These are phyloP conservation scores for Cherax destructor DNA, from an alignment of 1,140 invertebrate species.

Conservation along the genomic window DNA sequence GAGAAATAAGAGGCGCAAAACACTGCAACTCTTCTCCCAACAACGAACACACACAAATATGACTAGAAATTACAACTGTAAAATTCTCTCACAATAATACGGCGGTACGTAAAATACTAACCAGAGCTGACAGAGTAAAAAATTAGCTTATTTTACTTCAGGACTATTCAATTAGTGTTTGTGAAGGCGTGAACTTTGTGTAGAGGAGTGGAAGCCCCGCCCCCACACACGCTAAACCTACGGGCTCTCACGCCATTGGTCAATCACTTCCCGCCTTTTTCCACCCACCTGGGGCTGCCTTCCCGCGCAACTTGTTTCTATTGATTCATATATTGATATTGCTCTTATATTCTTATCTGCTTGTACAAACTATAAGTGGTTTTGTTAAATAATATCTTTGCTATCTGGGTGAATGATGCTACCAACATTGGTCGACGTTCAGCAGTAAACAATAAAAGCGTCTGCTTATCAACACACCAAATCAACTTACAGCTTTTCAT, in stretches of 20 bases:
- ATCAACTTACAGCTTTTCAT: no score
- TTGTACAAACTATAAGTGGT: background rate
- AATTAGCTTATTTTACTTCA: background rate
- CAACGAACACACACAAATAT: no score
- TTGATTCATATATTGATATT: no score
- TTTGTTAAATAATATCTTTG: no score
- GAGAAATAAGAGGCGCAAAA: no score
- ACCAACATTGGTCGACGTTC: no score
- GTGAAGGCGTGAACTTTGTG: background rate
- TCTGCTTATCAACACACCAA: no score
- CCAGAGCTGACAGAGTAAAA: background rate
- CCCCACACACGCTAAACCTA: constrained; percentile 22
- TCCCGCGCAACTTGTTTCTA: background rate
- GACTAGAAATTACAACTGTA: no score
- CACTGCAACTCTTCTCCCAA: no score
- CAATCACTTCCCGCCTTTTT: constrained; percentile 25
- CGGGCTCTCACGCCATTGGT: constrained; percentile 32
- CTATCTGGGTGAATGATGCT: no score
- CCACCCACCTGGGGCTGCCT: background rate
- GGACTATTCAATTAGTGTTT: background rate
- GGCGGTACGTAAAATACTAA: background rate
- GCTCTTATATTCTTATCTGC: background rate
- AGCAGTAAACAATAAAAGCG: no score
- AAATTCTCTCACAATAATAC: background rate
- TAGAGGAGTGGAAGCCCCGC: constrained; percentile 3